Evolutionary conservation across 2,113 vertebrate genomes (phyloP).

Genomic region (Plecturocebus donacophilus): DNA sequence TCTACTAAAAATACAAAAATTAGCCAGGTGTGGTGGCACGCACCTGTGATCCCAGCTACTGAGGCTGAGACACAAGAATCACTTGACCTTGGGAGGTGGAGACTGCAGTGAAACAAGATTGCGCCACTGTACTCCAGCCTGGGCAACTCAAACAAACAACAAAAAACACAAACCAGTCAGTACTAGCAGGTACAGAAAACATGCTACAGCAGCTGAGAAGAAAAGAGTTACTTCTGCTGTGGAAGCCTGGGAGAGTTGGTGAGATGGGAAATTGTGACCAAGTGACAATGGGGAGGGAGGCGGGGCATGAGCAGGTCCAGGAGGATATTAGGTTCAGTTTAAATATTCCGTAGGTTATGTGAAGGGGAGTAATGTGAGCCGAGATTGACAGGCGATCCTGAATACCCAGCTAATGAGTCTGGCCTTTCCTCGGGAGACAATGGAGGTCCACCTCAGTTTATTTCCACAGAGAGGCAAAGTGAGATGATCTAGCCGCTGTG

Average conservation of each 20-base stretch:
- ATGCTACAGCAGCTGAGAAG: not conserved
- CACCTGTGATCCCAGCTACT: not conserved
- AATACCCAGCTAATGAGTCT: not conserved
- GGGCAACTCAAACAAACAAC: not conserved
- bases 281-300: not conserved
- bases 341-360: not conserved
- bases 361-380: not conserved
- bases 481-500: not conserved
- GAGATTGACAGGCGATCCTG: not conserved
- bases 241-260: not conserved
- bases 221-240: not conserved
- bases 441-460: not conserved
- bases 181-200: not conserved
- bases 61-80: not conserved
- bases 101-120: not conserved
- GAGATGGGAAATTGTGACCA: not conserved
- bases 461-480: not conserved
- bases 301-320: not conserved
- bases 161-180: not conserved
- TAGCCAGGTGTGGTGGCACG: not conserved
- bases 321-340: not conserved
- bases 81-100: not conserved
- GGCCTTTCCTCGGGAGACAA: conserved; percentile 33
- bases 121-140: too few species aligned
- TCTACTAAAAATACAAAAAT: not conserved